These are phyloP conservation scores for Huso huso DNA, from an alignment of 2,797 vertebrate species.

Conservation along the genomic window DNA sequence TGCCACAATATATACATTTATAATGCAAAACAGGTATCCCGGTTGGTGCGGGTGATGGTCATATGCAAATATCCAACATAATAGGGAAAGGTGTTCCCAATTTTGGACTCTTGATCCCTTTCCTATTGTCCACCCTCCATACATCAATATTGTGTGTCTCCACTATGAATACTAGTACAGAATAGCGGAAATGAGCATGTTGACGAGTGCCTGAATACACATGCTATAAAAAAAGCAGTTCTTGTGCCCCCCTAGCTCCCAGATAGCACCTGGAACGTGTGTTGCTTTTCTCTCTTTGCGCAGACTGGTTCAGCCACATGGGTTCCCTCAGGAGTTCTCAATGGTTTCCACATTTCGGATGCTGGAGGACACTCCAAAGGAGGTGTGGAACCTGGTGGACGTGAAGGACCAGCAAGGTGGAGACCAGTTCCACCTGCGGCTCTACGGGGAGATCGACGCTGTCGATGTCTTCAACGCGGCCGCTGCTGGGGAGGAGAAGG, in stretches of 20 bases:
- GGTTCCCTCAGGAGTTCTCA: slow-evolving; percentile 22
- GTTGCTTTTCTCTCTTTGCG: not conserved
- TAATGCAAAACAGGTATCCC: too few relatives aligned
- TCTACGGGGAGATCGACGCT: slow-evolving; percentile 16
- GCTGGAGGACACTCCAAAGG: slow-evolving; percentile 1
- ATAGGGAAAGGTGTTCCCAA: too few relatives aligned
- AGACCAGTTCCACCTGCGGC: slow-evolving; percentile 15
- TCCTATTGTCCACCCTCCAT: not conserved
- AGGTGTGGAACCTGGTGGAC: slow-evolving; percentile 12
- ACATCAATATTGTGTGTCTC: too few relatives aligned
- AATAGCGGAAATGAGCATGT: too few relatives aligned
- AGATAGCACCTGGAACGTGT: too few relatives aligned
- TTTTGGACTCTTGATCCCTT: not conserved
- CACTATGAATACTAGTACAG: too few relatives aligned
- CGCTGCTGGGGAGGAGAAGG: slow-evolving; percentile 10
- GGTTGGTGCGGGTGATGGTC: too few relatives aligned
- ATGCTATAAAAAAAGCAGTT: too few relatives aligned
- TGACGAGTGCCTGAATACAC: too few relatives aligned
- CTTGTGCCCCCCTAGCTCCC: too few relatives aligned
- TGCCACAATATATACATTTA: too few relatives aligned
- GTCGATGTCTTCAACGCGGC: not conserved
- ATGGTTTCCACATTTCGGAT: slow-evolving; percentile 20
- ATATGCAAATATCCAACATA: too few relatives aligned
- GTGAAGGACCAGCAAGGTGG: slow-evolving; percentile 11
- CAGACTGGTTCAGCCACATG: slow-evolving; percentile 22